Evolutionary conservation across 2,888 invertebrate genomes (phyloP).

Genomic region (Chymomyza amoena): DNA sequence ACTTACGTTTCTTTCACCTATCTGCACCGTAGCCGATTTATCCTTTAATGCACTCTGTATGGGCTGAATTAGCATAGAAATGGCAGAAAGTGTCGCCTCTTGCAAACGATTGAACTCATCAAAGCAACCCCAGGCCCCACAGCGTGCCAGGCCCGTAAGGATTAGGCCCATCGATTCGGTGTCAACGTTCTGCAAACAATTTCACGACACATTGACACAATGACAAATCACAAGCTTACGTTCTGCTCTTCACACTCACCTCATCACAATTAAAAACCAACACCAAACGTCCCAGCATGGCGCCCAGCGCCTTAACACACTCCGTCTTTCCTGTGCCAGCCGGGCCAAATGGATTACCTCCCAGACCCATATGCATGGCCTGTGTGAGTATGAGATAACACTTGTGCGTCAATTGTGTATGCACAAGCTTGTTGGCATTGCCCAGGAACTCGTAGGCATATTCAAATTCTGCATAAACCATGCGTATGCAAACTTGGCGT

Average conservation of each 20-base stretch:
- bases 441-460: conserved; percentile 99
- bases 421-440: conserved; percentile 95
- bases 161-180: conserved; percentile 96
- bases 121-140: conserved; percentile 99
- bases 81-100: conserved; percentile 94
- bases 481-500: conserved; percentile 81
- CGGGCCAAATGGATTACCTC: conserved; percentile 99
- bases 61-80: conserved; percentile 95
- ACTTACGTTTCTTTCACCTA: conserved; percentile 81
- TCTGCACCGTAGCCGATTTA: conserved; percentile 79
- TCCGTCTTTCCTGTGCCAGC: conserved; percentile 99
- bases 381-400: conserved; percentile 98
- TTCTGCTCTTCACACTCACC: conserved; percentile 77
- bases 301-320: conserved; percentile 96
- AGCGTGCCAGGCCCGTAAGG: conserved; percentile 93
- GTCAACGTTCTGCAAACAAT: conserved; percentile 88
- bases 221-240: conserved; percentile 47
- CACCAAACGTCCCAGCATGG: conserved; percentile 94
- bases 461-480: conserved; percentile 95
- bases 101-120: conserved; percentile 99
- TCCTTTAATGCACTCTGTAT: conserved; percentile 90
- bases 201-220: conserved; percentile 32
- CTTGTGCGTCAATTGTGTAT: conserved; percentile 97
- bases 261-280: conserved; percentile 99
- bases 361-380: conserved; percentile 96